Base-by-base conservation (phyloP, 2,113 vertebrate genomes). In the Sceloporus tristichus region DNA sequence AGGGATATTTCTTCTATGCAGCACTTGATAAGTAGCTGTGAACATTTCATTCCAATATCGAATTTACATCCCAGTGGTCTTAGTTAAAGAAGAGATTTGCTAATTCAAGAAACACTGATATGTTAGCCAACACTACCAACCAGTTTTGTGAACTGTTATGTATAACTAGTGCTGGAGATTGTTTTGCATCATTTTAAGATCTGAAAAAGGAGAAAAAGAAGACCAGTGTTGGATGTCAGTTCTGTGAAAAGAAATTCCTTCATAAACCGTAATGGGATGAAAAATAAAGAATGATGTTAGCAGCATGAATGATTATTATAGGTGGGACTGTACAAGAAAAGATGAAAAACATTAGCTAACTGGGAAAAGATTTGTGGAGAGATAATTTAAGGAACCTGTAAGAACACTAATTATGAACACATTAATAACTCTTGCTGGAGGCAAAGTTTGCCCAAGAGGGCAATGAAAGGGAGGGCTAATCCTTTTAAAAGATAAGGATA, bases 211-310 rank as follows among this genome's bases (percentile, higher is more conserved):
- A 18, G 23, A 54, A 73, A 65, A 71, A 54, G 16, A 42, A 73
- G 19, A 68, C 29, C n/a, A 29, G 13, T 29, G 38, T 42, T 29
- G 25, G 29, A 48, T n/a, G 48, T 21, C 27, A 71, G 23, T 27
- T 73, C 29, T 9, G 9, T n/a, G 65, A 84, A 83, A 84, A 18
- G 66, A 73, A 73, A 71, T 84, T 56, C 82, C 48, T 48, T 56
- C 48, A 38, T 29, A 74, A 74, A 2, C 18, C 82, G 40, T 56
- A 29, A 84, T 73, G 48, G n/a, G 48, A 23, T 56, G 34, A 59
- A 34, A 83, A 71, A 48, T 48, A 48, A 48, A 48, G 48, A 4
- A 3, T 48, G 48, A 48, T 48, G 48, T 48, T 48, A 48, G 48
- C 48, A 48, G 48, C 48, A 48, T 6, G 48, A 48, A 48, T 48